Percentiles rank a stretch among this genome's conserved stretches.
Conservation (phyloP, 2,797 vertebrate genomes). For the Aphelocoma californica region DNA sequence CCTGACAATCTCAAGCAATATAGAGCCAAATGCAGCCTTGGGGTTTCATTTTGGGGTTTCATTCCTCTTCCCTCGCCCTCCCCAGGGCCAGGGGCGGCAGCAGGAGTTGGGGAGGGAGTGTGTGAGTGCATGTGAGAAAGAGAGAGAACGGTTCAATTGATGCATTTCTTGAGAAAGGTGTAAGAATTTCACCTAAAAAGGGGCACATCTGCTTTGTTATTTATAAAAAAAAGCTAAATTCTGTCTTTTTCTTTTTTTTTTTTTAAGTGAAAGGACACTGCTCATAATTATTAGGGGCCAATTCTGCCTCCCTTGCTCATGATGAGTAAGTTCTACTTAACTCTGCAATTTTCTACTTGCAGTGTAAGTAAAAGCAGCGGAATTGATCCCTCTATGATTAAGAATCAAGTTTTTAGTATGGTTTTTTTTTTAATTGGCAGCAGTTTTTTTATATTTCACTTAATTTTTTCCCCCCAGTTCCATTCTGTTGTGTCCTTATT, state of each 20-base stretch:
- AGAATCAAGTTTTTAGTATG: slow-evolving; percentile 79
- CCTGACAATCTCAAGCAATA: slow-evolving; percentile 76
- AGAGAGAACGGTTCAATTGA: slow-evolving; percentile 68
- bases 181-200: slow-evolving; percentile 82
- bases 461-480: slow-evolving; percentile 71
- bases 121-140: slow-evolving; percentile 46
- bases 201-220: slow-evolving; percentile 83
- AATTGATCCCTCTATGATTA: slow-evolving; percentile 65
- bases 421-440: slow-evolving; percentile 75
- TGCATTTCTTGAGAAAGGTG: slow-evolving; percentile 83
- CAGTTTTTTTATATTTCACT: slow-evolving; percentile 79
- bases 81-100: slow-evolving; percentile 6
- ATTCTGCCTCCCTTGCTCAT: slow-evolving; percentile 55
- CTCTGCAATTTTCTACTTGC: slow-evolving; percentile 39
- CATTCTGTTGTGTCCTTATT: slow-evolving; percentile 84
- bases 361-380: slow-evolving; percentile 38
- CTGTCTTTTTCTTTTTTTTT: slow-evolving; percentile 58
- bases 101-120: slow-evolving; percentile 17
- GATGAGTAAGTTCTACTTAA: slow-evolving; percentile 21
- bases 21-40: slow-evolving; percentile 55
- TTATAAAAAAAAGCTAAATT: slow-evolving; percentile 79
- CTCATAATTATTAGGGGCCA: slow-evolving; percentile 66
- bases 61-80: slow-evolving; percentile 16
- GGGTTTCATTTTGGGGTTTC: slow-evolving; percentile 22
- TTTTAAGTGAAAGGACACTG: slow-evolving; percentile 73